Base-by-base conservation (phyloP, 2,797 vertebrate species). In the Etheostoma nigrum region DNA sequence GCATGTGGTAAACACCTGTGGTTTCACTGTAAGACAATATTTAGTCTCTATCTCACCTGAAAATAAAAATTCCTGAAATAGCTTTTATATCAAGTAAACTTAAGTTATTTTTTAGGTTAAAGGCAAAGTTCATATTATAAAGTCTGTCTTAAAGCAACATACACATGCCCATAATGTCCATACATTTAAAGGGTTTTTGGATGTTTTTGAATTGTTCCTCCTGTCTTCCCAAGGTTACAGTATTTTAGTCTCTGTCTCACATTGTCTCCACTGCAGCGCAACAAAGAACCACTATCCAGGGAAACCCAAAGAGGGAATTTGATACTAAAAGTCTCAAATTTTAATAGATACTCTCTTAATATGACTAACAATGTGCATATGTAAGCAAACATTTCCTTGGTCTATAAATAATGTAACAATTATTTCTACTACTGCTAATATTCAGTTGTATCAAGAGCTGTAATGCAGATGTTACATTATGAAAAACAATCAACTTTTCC, bases 1-100 rank as follows among this genome's bases (percentile, higher is more conserved):
- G 47, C 52, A 4, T 72, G 74, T 67, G 73, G 74, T 55, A 21
- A 69, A 62, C 58, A 61, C 44, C 71, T 62, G 75, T 55, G 82
- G 80, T 72, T 59, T 72, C 76, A 71, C 2, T 40, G 44, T n/a
- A n/a, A 58, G 60, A 11, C 7, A 47, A 27, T 45, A 47, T n/a
- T 49, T 36, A 33, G 13, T 53, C 16, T n/a, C 36, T 4, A 0
- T 47, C 14, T 42, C 27, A 59, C 16, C 53, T 40, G 27, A 65
- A 48, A 58, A 8, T 54, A 16, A 15, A 42, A 30, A 63, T 16
- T 19, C 12, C 6, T n/a, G n/a, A 16, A 49, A 19, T 9, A 19
- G 6, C 3, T 54, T 44, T 54, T 7, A n/a, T 23, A 49, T 45
- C 5, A 19, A 33, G 4, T 23, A 47, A 11, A 47, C 23, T 0